phyloP scores from a whole-genome alignment of 2,888 invertebrate species.

The Amorpha juglandis region DNA sequence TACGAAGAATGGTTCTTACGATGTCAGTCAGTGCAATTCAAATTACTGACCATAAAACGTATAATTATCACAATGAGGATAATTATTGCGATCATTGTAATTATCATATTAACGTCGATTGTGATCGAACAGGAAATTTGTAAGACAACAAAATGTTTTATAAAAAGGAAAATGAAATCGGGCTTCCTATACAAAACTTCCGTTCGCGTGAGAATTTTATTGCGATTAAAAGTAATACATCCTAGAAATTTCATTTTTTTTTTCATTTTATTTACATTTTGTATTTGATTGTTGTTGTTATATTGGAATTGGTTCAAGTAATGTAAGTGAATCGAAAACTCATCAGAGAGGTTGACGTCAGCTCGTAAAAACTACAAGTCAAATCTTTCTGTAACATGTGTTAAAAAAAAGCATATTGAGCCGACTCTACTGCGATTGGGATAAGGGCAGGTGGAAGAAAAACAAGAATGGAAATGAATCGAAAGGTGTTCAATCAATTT shows the following conservation, averaged over 20 bases:
- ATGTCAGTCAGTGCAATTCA: too few species aligned
- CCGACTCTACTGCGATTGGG: too few species aligned
- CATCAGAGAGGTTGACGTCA: too few species aligned
- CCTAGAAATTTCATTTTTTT: neutral
- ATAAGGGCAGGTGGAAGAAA: too few species aligned
- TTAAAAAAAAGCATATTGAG: too few species aligned
- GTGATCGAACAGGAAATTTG: neutral
- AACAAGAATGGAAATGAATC: neutral
- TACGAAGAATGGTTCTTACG: too few species aligned
- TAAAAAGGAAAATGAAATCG: neutral
- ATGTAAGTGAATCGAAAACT: too few species aligned
- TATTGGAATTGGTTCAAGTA: neutral
- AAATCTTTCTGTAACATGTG: too few species aligned
- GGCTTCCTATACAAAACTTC: neutral
- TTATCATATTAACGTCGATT: neutral
- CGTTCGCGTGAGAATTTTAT: conserved; percentile 20
- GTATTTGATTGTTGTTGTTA: conserved; percentile 1
- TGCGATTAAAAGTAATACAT: neutral
- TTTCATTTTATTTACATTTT: too few species aligned
- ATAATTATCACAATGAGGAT: neutral
- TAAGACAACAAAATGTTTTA: neutral
- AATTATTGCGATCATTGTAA: neutral
- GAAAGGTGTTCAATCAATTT: neutral
- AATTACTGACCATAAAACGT: too few species aligned
- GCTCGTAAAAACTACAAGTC: too few species aligned